phyloP scores from a whole-genome alignment of 2,113 vertebrate species.

The Columbina picui region DNA sequence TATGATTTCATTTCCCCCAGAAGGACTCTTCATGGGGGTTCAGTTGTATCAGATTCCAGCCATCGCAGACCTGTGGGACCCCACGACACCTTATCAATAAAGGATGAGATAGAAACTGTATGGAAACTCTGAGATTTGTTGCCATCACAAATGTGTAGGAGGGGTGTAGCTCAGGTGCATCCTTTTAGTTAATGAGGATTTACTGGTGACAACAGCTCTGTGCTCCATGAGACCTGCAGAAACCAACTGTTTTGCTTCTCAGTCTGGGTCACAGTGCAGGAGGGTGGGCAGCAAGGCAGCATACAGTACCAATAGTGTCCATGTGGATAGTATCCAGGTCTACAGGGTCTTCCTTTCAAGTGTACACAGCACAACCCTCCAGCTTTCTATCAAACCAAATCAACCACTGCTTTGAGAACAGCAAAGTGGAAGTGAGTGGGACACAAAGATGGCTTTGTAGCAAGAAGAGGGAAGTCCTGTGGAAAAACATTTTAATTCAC shows the following conservation, averaged over 20 bases:
- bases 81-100: not conserved
- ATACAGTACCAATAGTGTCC: not conserved
- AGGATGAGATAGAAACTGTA: not conserved
- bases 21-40: not conserved
- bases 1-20: not conserved
- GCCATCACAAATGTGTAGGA: not conserved
- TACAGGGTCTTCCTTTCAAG: not conserved
- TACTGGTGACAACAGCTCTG: fast-evolving
- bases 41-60: not conserved
- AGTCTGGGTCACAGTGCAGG: not conserved
- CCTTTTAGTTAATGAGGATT: not conserved
- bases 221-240: fast-evolving
- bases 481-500: not conserved
- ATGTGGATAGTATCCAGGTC: not conserved
- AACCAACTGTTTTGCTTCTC: not conserved
- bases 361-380: not conserved
- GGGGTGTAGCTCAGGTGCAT: not conserved
- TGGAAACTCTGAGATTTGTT: not conserved
- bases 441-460: not conserved
- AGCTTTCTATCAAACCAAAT: not conserved
- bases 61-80: not conserved
- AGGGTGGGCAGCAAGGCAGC: not conserved
- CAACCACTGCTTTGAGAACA: not conserved
- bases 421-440: not conserved
- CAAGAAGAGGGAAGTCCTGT: not conserved